Conservation (phyloP, 2,888 invertebrate genomes). For the Norana najaformis region DNA sequence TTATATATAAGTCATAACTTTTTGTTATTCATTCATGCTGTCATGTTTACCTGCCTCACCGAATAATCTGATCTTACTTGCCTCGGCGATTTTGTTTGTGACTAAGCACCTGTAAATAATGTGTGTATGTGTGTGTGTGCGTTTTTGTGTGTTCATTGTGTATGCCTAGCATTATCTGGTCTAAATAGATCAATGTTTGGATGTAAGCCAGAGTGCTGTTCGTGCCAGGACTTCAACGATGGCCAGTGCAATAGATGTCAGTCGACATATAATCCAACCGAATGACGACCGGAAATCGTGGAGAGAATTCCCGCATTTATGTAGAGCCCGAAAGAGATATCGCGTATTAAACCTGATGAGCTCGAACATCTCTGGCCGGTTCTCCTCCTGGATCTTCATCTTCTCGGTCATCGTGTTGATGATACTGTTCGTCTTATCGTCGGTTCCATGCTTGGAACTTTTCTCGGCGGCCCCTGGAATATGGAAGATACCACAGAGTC, state of each 20-base stretch:
- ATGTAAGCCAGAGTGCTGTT: neutral
- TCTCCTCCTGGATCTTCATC: slow-evolving; percentile 95
- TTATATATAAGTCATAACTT: no score
- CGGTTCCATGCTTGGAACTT: slow-evolving; percentile 97
- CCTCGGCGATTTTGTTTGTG: no score
- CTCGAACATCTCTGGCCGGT: slow-evolving; percentile 98
- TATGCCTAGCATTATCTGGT: no score
- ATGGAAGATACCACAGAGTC: no score
- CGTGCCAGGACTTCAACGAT: neutral
- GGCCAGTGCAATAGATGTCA: neutral
- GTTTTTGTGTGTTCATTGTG: neutral
- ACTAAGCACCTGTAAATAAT: neutral
- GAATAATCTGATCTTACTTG: no score
- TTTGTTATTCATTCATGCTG: no score
- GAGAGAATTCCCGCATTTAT: neutral
- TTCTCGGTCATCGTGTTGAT: slow-evolving; percentile 98
- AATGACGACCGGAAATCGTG: neutral
- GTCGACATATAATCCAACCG: neutral
- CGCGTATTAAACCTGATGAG: slow-evolving; percentile 78
- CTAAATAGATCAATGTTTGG: no score
- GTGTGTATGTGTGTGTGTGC: neutral
- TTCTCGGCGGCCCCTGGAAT: slow-evolving; percentile 96
- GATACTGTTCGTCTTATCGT: slow-evolving; percentile 97
- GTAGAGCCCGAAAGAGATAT: slow-evolving; percentile 48
- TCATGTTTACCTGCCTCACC: no score